Evolutionary conservation across 2,888 invertebrate species (phyloP).

Genomic region (Crioceris asparagi): DNA sequence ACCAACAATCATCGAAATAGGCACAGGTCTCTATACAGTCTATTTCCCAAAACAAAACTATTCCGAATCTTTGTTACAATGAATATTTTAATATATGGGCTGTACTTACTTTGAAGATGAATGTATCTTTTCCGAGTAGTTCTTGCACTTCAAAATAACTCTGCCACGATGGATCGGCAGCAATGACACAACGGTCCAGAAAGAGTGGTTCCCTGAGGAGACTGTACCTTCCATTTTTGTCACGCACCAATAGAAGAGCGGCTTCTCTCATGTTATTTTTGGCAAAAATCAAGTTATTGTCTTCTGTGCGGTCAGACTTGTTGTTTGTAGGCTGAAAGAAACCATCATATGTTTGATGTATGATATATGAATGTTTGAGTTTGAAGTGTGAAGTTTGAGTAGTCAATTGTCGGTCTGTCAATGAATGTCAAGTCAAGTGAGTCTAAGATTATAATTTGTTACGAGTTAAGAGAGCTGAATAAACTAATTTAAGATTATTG

Average conservation of each 20-base stretch:
- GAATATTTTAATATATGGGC: neutral
- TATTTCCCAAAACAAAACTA: neutral
- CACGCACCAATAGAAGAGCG: conserved; percentile 75
- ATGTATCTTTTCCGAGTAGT: conserved; percentile 83
- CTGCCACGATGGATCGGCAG: conserved; percentile 81
- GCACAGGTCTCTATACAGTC: too few species aligned
- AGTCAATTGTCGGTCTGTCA: too few species aligned
- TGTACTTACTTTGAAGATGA: conserved; percentile 75
- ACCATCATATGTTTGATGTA: too few species aligned
- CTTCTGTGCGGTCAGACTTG: conserved; percentile 22
- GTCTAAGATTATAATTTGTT: too few species aligned
- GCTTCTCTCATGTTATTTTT: conserved; percentile 75
- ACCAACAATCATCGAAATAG: too few species aligned
- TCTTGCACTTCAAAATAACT: conserved; percentile 95
- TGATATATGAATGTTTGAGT: too few species aligned
- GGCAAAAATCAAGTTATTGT: conserved; percentile 46
- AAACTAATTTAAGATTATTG: too few species aligned
- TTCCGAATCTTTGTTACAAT: neutral
- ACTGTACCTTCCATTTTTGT: conserved; percentile 81
- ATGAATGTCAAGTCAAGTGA: too few species aligned
- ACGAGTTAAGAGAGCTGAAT: too few species aligned
- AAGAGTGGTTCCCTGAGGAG: conserved; percentile 81
- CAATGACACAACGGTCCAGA: conserved; percentile 84
- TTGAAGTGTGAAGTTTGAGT: too few species aligned
- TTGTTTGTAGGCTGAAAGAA: conserved; percentile 11